Base-by-base conservation (phyloP, 2,797 vertebrate species). In the Ctenopoma multispine region DNA sequence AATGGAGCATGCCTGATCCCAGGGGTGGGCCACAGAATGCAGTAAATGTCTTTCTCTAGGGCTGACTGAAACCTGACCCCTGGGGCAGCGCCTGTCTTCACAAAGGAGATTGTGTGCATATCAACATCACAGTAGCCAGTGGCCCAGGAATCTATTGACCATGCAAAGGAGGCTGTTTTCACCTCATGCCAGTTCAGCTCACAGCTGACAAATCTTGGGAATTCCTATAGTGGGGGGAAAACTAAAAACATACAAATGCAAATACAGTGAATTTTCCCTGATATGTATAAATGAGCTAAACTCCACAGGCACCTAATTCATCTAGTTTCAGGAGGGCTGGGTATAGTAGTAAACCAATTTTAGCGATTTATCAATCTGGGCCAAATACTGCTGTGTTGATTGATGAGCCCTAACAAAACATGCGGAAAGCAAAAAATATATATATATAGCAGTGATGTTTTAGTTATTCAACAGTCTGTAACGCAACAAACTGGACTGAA, bases 61-160 rank as follows among this genome's bases (percentile, higher is more conserved):
- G 90, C 85, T 79, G 85, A 85, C 75, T 94, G 94, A 92, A 95
- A 95, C 91, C 92, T 90, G 94, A 95, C 93, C 92, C 93, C 93
- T 80, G 80, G 92, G 93, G 93, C 90, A 94, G 92, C 91, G 93
- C 87, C 92, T 94, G 87, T 87, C 89, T 86, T 87, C 90, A 95
- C 94, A 95, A 94, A 94, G 93, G 90, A 92, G 92, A 93, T 93
- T 90, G 93, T 94, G 93, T 94, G 91, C 91, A 92, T 88, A 93
- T 92, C 92, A 93, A 88, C 93, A 93, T 92, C 91, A 91, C 89
- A 92, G 90, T 86, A 81, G 89, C 86, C 83, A 86, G 72, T 86
- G 84, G 88, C 91, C 90, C 83, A 88, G 86, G 90, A 90, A 73
- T 88, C 90, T 83, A 90, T 91, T 91, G 89, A 88, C 87, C 86